Conservation (phyloP, 2,113 vertebrate genomes). For the Zapus hudsonius region DNA sequence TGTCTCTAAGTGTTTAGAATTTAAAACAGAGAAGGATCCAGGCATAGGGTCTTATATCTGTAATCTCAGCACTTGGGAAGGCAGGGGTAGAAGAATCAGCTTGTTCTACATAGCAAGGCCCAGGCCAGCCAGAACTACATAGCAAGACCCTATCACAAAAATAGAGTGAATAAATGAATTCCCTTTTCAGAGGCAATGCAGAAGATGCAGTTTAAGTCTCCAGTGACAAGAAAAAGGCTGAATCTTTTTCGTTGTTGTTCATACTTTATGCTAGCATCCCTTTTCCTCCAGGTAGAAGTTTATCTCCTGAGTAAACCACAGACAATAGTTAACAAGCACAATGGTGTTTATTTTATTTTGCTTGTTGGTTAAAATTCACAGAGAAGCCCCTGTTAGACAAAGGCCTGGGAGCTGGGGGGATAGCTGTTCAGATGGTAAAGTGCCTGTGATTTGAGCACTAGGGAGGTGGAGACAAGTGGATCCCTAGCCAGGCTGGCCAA, state of each 20-base stretch:
- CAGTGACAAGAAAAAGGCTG: background rate
- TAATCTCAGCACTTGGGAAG: background rate
- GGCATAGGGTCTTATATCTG: background rate
- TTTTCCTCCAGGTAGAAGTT: constrained; percentile 3
- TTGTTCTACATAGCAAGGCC: background rate
- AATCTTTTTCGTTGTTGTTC: background rate
- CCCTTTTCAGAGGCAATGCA: background rate
- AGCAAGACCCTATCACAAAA: background rate
- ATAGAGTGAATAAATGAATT: background rate
- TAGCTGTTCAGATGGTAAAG: too few species aligned
- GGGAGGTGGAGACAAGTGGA: too few species aligned
- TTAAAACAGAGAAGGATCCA: background rate
- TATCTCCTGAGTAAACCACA: constrained; percentile 36
- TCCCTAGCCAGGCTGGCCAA: too few species aligned
- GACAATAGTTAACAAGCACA: background rate
- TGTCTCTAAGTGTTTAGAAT: background rate
- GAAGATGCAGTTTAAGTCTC: background rate
- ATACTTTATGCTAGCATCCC: background rate
- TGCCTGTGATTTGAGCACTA: too few species aligned
- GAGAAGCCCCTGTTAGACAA: constrained; percentile 22
- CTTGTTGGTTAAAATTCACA: constrained; percentile 62
- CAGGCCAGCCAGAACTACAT: background rate
- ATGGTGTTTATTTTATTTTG: constrained; percentile 29
- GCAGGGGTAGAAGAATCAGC: background rate
- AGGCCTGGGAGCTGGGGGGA: too few species aligned